Percentiles rank a stretch among this genome's conserved stretches.
phyloP scores from a whole-genome alignment of 2,797 vertebrate species.

The Paedocypris micromegethes region DNA sequence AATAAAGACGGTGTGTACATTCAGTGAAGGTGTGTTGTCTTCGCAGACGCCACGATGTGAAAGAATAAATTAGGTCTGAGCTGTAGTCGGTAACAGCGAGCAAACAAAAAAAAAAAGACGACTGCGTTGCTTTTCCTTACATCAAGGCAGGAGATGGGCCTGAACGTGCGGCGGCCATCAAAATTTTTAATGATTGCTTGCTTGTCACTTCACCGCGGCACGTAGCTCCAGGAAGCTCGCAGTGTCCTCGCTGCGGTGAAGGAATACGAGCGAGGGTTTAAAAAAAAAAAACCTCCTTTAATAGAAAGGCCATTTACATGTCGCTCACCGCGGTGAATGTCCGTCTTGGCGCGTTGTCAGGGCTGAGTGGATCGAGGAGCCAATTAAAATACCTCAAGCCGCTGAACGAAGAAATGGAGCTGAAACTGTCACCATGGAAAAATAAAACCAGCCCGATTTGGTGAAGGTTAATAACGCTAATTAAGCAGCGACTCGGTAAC shows the following conservation, averaged over 20 bases:
- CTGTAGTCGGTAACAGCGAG: conserved; percentile 44
- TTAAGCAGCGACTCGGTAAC: conserved; percentile 50
- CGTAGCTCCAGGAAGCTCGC: conserved; percentile 30
- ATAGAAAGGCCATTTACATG: conserved; percentile 52
- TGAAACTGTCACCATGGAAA: conserved; percentile 49
- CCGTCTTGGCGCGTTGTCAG: conserved; percentile 44
- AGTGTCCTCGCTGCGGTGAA: conserved; percentile 39
- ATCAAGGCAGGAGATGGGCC: conserved; percentile 38
- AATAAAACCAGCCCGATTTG: conserved; percentile 54
- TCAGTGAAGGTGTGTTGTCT: conserved; percentile 12
- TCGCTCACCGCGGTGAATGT: conserved; percentile 44
- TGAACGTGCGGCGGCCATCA: conserved; percentile 48
- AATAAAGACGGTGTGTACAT: background rate
- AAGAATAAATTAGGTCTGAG: conserved; percentile 50
- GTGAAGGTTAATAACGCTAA: conserved; percentile 65
- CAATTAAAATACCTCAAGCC: conserved; percentile 63
- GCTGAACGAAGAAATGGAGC: conserved; percentile 38
- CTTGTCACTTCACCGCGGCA: conserved; percentile 43
- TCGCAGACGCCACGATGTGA: conserved; percentile 19
- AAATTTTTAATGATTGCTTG: conserved; percentile 53
- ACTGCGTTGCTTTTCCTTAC: conserved; percentile 36
- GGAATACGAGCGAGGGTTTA: conserved; percentile 33
- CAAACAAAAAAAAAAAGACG: conserved; percentile 45
- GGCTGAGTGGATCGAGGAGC: conserved; percentile 49
- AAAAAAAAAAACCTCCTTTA: conserved; percentile 32